Conservation (phyloP, 2,888 invertebrate species). For the Loripinus fragilis region DNA sequence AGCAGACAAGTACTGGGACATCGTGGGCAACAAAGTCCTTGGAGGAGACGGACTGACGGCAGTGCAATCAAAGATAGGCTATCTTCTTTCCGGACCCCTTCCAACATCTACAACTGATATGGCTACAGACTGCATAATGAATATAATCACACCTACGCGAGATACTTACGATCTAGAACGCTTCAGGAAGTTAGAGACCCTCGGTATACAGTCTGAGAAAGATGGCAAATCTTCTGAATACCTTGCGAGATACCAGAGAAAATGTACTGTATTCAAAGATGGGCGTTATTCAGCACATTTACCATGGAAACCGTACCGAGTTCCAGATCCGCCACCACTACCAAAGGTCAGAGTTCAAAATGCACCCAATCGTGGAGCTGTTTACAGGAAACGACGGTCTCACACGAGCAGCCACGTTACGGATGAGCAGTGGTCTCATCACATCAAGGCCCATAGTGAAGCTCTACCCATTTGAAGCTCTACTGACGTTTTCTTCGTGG, state of each 20-base stretch:
- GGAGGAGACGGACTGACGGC: background rate
- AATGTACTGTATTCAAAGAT: conserved; percentile 2
- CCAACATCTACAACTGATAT: background rate
- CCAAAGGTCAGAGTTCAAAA: no score
- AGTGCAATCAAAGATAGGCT: conserved; percentile 15
- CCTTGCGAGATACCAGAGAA: conserved; percentile 2
- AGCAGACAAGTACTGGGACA: conserved; percentile 19
- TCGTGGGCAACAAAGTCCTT: no score
- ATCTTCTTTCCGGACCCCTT: conserved; percentile 10
- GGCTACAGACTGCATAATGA: background rate
- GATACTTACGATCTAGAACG: background rate
- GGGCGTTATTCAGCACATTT: conserved; percentile 24
- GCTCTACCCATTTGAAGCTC: no score
- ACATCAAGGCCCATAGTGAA: no score
- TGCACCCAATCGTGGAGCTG: no score
- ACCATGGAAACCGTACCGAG: conserved; percentile 42
- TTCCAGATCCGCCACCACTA: no score
- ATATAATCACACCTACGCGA: background rate
- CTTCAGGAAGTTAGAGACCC: background rate
- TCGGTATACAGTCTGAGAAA: background rate
- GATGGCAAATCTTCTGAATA: background rate
- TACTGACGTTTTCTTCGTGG: no score
- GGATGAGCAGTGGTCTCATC: no score
- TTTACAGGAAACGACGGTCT: no score
- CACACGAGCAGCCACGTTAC: no score